phyloP scores from a whole-genome alignment of 2,888 invertebrate species.

The Tryphoninae sp. region DNA sequence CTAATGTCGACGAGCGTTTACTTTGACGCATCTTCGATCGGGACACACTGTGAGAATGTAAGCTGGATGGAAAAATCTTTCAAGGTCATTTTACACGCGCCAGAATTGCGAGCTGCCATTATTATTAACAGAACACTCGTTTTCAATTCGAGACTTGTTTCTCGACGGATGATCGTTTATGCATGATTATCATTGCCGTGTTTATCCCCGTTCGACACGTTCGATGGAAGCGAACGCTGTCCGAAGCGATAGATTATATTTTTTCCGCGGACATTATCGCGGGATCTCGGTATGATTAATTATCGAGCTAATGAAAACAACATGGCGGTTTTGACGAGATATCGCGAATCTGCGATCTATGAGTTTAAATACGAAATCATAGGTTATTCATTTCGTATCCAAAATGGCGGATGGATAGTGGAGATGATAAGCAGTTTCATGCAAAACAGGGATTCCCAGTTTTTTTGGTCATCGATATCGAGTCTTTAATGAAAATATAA shows the following conservation, averaged over 20 bases:
- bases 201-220: not conserved
- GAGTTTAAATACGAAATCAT: no score
- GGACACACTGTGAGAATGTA: slow-evolving; percentile 15
- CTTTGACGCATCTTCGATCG: slow-evolving; percentile 13
- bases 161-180: not conserved
- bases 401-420: no score
- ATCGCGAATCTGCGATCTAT: no score
- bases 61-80: slow-evolving; percentile 35
- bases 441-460: no score
- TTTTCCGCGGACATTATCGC: not conserved
- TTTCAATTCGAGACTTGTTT: slow-evolving; percentile 27
- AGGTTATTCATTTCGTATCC: no score
- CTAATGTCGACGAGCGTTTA: slow-evolving; percentile 20
- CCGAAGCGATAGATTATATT: not conserved
- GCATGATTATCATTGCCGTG: not conserved
- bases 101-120: not conserved
- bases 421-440: no score
- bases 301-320: no score
- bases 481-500: no score
- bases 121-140: slow-evolving; percentile 10
- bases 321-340: no score
- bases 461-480: no score
- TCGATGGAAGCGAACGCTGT: not conserved
- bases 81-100: slow-evolving; percentile 34
- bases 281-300: no score